Conservation (phyloP, 1,140 invertebrate genomes). For the Prorops nasuta region DNA sequence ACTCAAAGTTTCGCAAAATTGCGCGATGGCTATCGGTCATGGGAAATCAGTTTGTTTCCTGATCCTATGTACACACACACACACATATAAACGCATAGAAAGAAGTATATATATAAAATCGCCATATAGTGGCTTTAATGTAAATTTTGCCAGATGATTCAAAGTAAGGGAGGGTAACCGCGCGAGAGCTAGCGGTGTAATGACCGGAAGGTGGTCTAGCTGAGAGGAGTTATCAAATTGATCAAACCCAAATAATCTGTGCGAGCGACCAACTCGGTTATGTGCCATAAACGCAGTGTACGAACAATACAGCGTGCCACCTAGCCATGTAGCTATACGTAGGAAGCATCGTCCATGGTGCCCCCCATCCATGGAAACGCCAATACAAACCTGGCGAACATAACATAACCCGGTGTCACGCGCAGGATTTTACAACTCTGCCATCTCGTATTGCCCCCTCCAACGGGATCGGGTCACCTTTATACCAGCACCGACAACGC, state of each 20-base stretch:
- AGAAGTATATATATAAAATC: too few relatives aligned
- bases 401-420: constrained; percentile 54
- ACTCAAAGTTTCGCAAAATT: constrained; percentile 27
- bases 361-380: constrained; percentile 22
- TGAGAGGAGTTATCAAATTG: constrained; percentile 56
- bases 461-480: too few relatives aligned
- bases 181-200: too few relatives aligned
- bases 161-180: background rate
- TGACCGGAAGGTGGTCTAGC: constrained; percentile 41
- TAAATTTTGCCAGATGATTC: too few relatives aligned
- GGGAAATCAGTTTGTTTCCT: too few relatives aligned
- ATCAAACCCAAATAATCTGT: constrained; percentile 58
- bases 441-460: constrained; percentile 45
- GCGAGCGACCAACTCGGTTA: constrained; percentile 48
- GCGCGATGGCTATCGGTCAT: too few relatives aligned
- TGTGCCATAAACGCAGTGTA: constrained; percentile 56
- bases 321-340: constrained; percentile 41
- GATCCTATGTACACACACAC: too few relatives aligned
- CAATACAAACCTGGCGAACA: constrained; percentile 41
- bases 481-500: too few relatives aligned
- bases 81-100: too few relatives aligned
- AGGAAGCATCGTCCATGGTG: constrained; percentile 35
- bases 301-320: constrained; percentile 49
- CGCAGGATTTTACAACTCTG: constrained; percentile 55
- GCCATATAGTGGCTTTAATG: too few relatives aligned